Conservation (phyloP, 2,113 vertebrate species). For the Brachyhypopomus occidentalis region DNA sequence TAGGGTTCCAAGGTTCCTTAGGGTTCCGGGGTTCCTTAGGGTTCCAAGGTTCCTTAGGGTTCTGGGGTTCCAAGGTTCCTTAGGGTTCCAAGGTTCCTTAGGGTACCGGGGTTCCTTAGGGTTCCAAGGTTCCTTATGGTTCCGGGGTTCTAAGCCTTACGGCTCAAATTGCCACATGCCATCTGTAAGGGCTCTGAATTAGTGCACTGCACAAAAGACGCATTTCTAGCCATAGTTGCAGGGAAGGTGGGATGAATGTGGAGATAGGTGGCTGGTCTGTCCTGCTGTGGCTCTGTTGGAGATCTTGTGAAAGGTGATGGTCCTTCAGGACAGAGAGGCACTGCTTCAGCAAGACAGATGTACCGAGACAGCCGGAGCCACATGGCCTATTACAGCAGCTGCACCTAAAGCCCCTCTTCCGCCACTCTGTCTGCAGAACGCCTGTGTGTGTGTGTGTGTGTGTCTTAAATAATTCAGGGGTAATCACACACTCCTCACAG, state of each 20-base stretch:
- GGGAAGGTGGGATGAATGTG: slow-evolving; percentile 16
- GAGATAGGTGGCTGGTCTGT: slow-evolving; percentile 45
- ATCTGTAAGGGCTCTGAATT: slow-evolving; percentile 49
- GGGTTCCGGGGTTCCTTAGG: too few relatives aligned
- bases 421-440: too few relatives aligned
- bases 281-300: slow-evolving; percentile 3
- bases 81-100: too few relatives aligned
- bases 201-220: slow-evolving; percentile 39
- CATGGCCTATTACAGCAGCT: too few relatives aligned
- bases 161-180: slow-evolving; percentile 27
- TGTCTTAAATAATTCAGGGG: background rate
- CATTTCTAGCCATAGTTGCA: slow-evolving; percentile 37
- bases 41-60: background rate
- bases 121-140: too few relatives aligned
- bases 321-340: too few relatives aligned
- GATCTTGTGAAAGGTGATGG: background rate
- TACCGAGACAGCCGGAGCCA: too few relatives aligned
- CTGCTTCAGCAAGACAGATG: too few relatives aligned
- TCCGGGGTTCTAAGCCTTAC: too few relatives aligned
- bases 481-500: background rate
- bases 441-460: background rate
- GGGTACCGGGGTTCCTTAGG: too few relatives aligned
- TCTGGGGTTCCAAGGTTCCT: background rate
- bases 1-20: too few relatives aligned
- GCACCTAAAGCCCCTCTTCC: too few relatives aligned